These are phyloP conservation scores for Synergus laeviventris DNA, from an alignment of 2,888 invertebrate species.

Conservation along the genomic window DNA sequence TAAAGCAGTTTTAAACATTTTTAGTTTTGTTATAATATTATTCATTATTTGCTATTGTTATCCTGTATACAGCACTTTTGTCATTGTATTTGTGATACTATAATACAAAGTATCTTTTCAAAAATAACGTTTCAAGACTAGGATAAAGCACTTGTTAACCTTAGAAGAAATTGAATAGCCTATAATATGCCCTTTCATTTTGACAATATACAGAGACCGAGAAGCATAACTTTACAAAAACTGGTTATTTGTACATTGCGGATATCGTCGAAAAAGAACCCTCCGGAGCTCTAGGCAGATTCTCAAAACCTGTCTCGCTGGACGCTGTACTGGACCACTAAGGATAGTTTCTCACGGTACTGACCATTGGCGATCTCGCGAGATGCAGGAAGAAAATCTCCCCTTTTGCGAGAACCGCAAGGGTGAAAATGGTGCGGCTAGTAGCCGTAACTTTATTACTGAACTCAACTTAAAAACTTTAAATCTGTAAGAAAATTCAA, in stretches of 20 bases:
- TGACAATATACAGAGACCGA: neutral
- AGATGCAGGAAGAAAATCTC: constrained; percentile 52
- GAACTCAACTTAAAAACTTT: neutral
- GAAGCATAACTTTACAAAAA: neutral
- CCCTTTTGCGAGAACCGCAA: constrained; percentile 13
- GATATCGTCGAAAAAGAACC: neutral
- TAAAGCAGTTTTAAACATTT: neutral
- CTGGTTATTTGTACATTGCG: constrained; percentile 7
- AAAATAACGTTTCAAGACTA: neutral
- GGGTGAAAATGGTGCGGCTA: constrained; percentile 24
- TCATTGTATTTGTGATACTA: too few species aligned
- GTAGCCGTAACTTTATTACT: neutral
- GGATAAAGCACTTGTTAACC: neutral
- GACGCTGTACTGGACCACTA: constrained; percentile 62
- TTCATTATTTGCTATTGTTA: neutral
- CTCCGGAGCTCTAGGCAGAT: neutral
- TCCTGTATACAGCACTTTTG: neutral
- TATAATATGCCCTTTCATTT: neutral
- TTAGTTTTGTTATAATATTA: neutral
- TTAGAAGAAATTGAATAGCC: neutral
- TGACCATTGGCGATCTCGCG: constrained; percentile 70
- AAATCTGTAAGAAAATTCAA: neutral
- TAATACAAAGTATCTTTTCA: neutral
- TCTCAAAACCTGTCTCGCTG: constrained; percentile 61
- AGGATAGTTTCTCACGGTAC: constrained; percentile 66